phyloP scores from a whole-genome alignment of 2,888 invertebrate species.

The Agelastica alni region DNA sequence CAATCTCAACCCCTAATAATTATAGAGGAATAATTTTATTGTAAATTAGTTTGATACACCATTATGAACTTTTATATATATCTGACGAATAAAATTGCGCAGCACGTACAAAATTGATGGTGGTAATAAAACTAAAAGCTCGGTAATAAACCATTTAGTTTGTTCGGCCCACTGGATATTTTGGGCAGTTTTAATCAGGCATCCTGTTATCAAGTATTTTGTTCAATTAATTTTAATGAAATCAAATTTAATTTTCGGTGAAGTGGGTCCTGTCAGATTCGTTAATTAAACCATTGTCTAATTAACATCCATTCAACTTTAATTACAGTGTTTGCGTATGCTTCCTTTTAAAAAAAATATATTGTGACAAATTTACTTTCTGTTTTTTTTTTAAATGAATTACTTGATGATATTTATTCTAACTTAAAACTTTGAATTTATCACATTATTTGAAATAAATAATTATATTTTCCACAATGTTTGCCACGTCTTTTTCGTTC shows the following conservation, averaged over 20 bases:
- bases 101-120: constrained; percentile 5
- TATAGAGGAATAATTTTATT: not conserved
- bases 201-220: constrained; percentile 34
- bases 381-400: too few species aligned
- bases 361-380: constrained; percentile 1
- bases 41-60: not conserved
- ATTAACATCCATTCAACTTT: constrained; percentile 21
- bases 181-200: constrained; percentile 28
- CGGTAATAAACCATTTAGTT: constrained; percentile 24
- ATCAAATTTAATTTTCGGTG: constrained; percentile 36
- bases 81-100: not conserved
- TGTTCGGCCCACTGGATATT: constrained; percentile 27
- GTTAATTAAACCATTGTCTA: constrained; percentile 32
- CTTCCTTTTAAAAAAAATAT: constrained; percentile 2
- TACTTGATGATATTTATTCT: too few species aligned
- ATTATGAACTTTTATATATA: constrained; percentile 1
- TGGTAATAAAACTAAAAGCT: constrained; percentile 22
- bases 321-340: constrained; percentile 11
- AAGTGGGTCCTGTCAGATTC: constrained; percentile 42
- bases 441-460: too few species aligned
- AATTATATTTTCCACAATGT: too few species aligned
- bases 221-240: constrained; percentile 43
- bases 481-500: too few species aligned
- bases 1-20: too few species aligned
- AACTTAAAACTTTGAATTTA: too few species aligned